Evolutionary conservation across 2,888 invertebrate species (phyloP), one percentile per base, ranked within the genome.

Genomic region (Hofmannophila pseudospretella): DNA sequence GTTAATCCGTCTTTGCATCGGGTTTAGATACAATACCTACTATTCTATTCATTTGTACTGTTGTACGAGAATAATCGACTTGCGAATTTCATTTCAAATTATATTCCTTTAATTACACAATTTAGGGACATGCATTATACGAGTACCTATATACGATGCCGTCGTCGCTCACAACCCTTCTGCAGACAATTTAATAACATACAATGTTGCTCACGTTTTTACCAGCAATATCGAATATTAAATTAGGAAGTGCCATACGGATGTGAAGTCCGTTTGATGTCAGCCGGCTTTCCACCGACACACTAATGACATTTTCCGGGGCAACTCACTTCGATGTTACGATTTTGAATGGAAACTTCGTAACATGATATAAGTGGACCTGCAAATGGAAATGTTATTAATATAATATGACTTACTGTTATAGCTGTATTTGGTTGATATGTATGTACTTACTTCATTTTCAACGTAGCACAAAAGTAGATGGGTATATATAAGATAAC

Each of bases 211-310:
- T 60, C 65, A 71, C 67, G 74, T 79, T 82, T 82, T 82, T 80
- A 76, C 67, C 63, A 61, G 73, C 72, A 71, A 68, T 70, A 68
- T 68, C 58, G 67, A 66, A 72, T 76, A 85, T 85, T 80, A 77
- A 82, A 79, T 84, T 79, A 82, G 61, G 62, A 74, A 74, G 67
- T 69, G 61, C 61, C 68, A 67, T 75, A 71, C 67, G 68, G 68
- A 73, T 71, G 70, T 64, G 61, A 59, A 74, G 72, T 77, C 76
- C 79, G 82, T 82, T 84, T 85, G 84, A 85, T 78, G 79, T 82
- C 59, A 67, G 54, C 58, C 57, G 50, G 61, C 67, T 64, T 65
- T 68, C 60, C 60, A 23, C 64, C 71, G 61, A 59, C 64, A 67
- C 66, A 65, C 67, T 84, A 82, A 82, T 80, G 73, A 78, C 75